Conservation (phyloP, 2,113 vertebrate species). For the Solenodon paradoxus region DNA sequence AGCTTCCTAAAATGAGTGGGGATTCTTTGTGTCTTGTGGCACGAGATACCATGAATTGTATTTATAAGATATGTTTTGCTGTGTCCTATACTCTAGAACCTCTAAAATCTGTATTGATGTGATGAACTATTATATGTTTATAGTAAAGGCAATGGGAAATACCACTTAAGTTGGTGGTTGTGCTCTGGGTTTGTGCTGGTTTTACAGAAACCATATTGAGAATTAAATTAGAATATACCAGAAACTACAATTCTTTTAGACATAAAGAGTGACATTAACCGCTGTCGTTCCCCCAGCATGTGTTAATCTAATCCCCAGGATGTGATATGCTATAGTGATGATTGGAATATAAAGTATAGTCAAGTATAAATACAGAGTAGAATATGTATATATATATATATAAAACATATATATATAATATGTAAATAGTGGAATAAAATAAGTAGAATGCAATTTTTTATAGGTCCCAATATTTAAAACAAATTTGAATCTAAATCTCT, state of each 20-base stretch:
- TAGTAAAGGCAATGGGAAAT: background rate
- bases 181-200: background rate
- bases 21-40: background rate
- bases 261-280: background rate
- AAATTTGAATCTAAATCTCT: background rate
- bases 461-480: background rate
- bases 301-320: no score
- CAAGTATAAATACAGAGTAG: background rate
- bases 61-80: background rate
- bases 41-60: background rate
- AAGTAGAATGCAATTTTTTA: background rate
- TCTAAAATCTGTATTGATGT: background rate
- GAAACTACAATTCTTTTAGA: background rate
- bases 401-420: background rate
- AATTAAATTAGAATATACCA: background rate
- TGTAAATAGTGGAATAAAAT: background rate
- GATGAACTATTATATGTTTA: background rate
- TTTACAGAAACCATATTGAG: background rate
- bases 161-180: background rate
- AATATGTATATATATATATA: no score
- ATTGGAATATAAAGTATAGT: background rate
- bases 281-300: background rate
- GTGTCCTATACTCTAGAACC: background rate
- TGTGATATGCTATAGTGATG: background rate
- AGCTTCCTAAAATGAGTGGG: background rate